Evolutionary conservation across 2,113 vertebrate genomes (phyloP).

Genomic region (Thunnus thynnus): DNA sequence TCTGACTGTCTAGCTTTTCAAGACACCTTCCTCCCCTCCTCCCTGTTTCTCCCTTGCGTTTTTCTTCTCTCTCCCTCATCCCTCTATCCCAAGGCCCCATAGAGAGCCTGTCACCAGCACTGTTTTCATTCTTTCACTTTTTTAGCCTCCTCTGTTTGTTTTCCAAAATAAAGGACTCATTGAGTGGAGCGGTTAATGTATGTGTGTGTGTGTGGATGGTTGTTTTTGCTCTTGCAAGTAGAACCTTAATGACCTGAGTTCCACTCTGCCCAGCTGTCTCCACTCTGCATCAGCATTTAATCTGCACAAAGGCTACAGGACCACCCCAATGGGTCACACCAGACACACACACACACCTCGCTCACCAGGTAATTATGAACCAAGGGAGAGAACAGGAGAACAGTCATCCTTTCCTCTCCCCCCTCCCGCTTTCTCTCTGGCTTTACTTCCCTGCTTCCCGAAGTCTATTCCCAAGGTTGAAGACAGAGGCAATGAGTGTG

Average conservation of each 20-base stretch:
- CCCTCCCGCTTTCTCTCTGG: conserved; percentile 25
- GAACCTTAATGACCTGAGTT: conserved; percentile 79
- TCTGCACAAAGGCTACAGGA: conserved; percentile 69
- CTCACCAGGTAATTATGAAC: conserved; percentile 77
- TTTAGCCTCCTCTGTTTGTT: conserved; percentile 68
- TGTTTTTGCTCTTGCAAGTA: conserved; percentile 67
- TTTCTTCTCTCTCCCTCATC: conserved; percentile 41
- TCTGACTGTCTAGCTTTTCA: conserved; percentile 35
- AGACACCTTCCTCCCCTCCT: conserved; percentile 19
- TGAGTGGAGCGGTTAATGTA: conserved; percentile 47
- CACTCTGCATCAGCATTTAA: conserved; percentile 79
- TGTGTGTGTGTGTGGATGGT: conserved; percentile 29
- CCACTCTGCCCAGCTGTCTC: conserved; percentile 76
- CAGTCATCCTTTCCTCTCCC: conserved; percentile 57
- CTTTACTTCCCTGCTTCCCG: conserved; percentile 51
- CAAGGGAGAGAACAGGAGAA: conserved; percentile 62
- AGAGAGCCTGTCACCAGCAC: conserved; percentile 60
- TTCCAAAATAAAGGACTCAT: conserved; percentile 78
- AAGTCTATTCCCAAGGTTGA: conserved; percentile 74
- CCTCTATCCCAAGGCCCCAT: conserved; percentile 53
- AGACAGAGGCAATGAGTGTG: conserved; percentile 53
- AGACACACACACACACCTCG: conserved; percentile 49
- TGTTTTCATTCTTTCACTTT: conserved; percentile 67
- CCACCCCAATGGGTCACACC: conserved; percentile 68
- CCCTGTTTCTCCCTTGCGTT: conserved; percentile 16